phyloP scores from a whole-genome alignment of 2,888 invertebrate species.

The Megastigmus dorsalis region DNA sequence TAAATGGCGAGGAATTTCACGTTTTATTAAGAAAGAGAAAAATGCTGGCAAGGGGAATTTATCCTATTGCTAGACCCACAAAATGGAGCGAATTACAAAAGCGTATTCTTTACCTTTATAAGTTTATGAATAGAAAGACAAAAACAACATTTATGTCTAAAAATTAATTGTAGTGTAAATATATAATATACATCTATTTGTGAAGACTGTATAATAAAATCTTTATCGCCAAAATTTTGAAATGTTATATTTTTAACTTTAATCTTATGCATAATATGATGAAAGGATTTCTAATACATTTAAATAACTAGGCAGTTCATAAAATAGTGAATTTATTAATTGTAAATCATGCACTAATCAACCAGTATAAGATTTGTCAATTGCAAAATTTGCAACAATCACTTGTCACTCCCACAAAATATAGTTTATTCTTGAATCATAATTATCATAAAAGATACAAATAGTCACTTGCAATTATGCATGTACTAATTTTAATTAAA shows the following conservation, averaged over 20 bases:
- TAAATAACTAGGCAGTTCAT: constrained; percentile 47
- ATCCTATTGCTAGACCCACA: constrained; percentile 81
- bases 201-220: background rate
- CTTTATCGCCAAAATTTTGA: background rate
- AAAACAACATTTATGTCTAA: constrained; percentile 80
- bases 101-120: constrained; percentile 84
- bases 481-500: constrained; percentile 59
- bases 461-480: constrained; percentile 59
- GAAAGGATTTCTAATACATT: background rate
- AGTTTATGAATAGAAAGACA: constrained; percentile 87
- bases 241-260: constrained; percentile 17
- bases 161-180: constrained; percentile 4
- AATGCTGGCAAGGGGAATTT: constrained; percentile 76
- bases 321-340: constrained; percentile 67
- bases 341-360: constrained; percentile 63
- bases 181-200: background rate
- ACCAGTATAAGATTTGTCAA: constrained; percentile 63
- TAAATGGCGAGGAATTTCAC: constrained; percentile 89
- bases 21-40: constrained; percentile 84
- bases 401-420: constrained; percentile 56
- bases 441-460: constrained; percentile 59
- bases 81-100: constrained; percentile 87
- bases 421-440: constrained; percentile 59
- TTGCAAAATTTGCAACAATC: constrained; percentile 60
- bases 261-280: background rate